These are phyloP conservation scores for Rhadina sibilatrix DNA, from an alignment of 2,113 vertebrate species.

Conservation along the genomic window DNA sequence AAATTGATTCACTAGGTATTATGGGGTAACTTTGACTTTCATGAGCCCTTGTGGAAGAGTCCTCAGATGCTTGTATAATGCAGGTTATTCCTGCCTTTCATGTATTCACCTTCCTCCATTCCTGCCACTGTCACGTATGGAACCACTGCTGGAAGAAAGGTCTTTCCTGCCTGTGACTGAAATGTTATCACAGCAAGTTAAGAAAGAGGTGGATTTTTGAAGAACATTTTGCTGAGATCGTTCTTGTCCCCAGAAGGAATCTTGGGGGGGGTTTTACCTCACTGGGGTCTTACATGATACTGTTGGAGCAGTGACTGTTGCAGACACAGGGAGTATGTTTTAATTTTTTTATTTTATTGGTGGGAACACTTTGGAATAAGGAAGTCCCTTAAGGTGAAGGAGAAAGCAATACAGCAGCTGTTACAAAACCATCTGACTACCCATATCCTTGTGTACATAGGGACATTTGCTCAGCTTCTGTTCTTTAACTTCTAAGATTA, in stretches of 20 bases:
- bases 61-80: not conserved
- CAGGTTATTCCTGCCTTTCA: not conserved
- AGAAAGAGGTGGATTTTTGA: not conserved
- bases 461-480: not conserved
- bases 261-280: not conserved
- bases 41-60: not conserved
- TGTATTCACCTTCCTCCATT: not conserved
- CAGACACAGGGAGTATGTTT: not conserved
- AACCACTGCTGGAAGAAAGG: not conserved
- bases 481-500: not conserved
- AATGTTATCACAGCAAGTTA: not conserved
- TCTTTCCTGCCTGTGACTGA: not conserved
- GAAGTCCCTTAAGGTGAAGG: not conserved
- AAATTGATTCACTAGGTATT: not conserved
- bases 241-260: not conserved
- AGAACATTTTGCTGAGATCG: not conserved
- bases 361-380: not conserved
- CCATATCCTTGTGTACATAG: not conserved
- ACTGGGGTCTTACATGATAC: fast-evolving
- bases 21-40: not conserved
- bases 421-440: not conserved
- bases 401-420: not conserved
- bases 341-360: not conserved
- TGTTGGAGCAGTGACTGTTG: not conserved
- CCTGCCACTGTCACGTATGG: not conserved